Percentiles rank a stretch among this genome's conserved stretches.
Evolutionary conservation across 2,797 vertebrate genomes (phyloP).

Genomic region (Alauda arvensis): DNA sequence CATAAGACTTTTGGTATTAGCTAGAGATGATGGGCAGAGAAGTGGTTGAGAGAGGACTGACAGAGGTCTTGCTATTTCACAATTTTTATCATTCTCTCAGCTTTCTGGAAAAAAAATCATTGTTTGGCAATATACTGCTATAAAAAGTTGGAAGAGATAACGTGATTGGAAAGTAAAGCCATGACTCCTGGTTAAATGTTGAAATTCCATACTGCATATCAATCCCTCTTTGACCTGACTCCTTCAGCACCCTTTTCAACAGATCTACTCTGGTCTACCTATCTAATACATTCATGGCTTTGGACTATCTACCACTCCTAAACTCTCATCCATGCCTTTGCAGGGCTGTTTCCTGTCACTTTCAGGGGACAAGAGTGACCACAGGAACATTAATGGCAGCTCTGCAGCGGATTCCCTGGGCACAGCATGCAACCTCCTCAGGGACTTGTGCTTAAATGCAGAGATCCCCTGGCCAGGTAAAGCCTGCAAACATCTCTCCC

Average conservation of each 20-base stretch:
- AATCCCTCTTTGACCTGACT: neutral
- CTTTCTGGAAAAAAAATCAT: neutral
- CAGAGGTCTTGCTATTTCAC: fast-evolving
- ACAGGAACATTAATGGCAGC: neutral
- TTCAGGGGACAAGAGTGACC: neutral
- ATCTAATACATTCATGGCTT: neutral
- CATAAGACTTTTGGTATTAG: neutral
- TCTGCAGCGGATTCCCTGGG: neutral
- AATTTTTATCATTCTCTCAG: neutral
- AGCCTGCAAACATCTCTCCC: neutral
- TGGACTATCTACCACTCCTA: neutral
- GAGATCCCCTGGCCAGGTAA: neutral
- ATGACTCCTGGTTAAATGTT: neutral
- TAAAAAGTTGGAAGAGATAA: neutral
- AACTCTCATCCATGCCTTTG: neutral
- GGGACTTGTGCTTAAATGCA: neutral
- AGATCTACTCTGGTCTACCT: neutral
- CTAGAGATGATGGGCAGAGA: neutral
- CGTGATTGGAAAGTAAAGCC: neutral
- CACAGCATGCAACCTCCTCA: neutral
- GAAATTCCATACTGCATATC: neutral
- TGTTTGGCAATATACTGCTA: neutral
- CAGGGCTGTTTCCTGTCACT: neutral
- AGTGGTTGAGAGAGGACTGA: neutral
- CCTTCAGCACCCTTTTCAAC: neutral